Base-by-base conservation (phyloP, 2,797 vertebrate species). In the Mormyrops boulengeri region DNA sequence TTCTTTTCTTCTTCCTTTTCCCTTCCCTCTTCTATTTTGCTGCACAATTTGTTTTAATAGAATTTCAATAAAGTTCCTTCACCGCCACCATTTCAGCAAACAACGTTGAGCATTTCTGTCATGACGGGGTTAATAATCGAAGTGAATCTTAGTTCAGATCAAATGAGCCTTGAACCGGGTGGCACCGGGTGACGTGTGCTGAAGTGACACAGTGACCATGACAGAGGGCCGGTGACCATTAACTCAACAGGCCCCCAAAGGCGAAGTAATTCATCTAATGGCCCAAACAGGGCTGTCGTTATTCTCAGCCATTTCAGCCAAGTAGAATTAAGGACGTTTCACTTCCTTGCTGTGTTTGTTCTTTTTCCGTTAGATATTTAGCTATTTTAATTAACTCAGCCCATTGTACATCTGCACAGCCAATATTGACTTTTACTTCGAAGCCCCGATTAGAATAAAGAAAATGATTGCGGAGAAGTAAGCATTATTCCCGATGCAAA, bases 361-460 rank as follows among this genome's bases (percentile, higher is more conserved):
- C 88, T 73, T 34, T 47, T 38, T n/a, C 22, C 2, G 44, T 77
- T 53, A 88, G 66, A 66, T 77, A 73, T 88, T 50, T 88, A 50
- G 88, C 66, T 88, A 34, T 88, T 88, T 73, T 88, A 73, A 88
- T 88, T 88, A 89, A 89, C 77, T 82, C 50, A 14, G n/a, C 52
- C 73, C 49, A 60, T 89, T 57, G 3, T 19, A 12, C 34, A 9
- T 38, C 88, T 22, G 38, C 50, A 55, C 12, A 53, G 17, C 26
- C 8, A 17, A 89, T 50, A 84, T n/a, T 12, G 52, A 30, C 11
- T 89, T 50, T 57, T 89, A 50, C 5, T 89, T 84, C 53, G 22
- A 82, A 84, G 12, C 30, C 85, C 88, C 30, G 66, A 88, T 88
- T 88, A 80, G 66, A 88, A 55, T n/a, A 80, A 60, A 22, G 19